phyloP scores from a whole-genome alignment of 2,888 invertebrate species.

The Oscheius sp. region DNA sequence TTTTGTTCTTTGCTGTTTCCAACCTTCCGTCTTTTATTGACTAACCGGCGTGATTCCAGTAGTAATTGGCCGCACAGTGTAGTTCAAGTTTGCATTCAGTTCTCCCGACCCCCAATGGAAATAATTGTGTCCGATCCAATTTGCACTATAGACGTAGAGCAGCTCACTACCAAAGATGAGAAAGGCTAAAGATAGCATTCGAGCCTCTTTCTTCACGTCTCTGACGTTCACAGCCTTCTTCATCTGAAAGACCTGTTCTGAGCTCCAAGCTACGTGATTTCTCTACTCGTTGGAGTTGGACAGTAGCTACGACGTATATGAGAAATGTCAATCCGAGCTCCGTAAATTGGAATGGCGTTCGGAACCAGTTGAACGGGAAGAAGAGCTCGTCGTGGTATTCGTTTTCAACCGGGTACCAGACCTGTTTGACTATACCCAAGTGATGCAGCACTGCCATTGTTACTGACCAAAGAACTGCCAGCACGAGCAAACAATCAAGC shows the following conservation, averaged over 20 bases:
- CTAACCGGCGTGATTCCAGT: slow-evolving; percentile 32
- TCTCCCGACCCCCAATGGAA: slow-evolving; percentile 7
- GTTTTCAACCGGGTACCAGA: slow-evolving; percentile 22
- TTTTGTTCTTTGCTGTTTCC: too few species aligned
- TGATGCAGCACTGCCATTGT: slow-evolving; percentile 15
- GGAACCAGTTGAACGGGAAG: slow-evolving; percentile 16
- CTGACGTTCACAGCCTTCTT: slow-evolving; percentile 1
- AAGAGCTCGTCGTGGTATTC: slow-evolving; percentile 25
- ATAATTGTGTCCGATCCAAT: slow-evolving; percentile 25
- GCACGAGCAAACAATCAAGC: not conserved
- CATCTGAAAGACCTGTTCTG: slow-evolving; percentile 12
- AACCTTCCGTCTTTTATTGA: not conserved
- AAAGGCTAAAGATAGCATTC: slow-evolving; percentile 7
- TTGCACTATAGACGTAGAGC: slow-evolving; percentile 14
- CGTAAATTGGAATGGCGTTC: slow-evolving; percentile 9
- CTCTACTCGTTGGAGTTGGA: slow-evolving; percentile 5
- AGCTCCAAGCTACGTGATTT: not conserved
- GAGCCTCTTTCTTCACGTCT: slow-evolving; percentile 7
- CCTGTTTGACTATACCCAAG: slow-evolving; percentile 16
- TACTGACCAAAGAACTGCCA: slow-evolving; percentile 5
- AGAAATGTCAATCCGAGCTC: slow-evolving; percentile 10
- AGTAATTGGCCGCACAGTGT: slow-evolving; percentile 14
- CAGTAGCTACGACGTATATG: not conserved
- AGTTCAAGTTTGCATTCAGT: slow-evolving; percentile 29
- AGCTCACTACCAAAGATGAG: slow-evolving; percentile 24